A percentile compares a stretch with the other conserved stretches of the same genome.
These are phyloP conservation scores for Achroia grisella DNA, from an alignment of 1,140 invertebrate species.

Conservation along the genomic window DNA sequence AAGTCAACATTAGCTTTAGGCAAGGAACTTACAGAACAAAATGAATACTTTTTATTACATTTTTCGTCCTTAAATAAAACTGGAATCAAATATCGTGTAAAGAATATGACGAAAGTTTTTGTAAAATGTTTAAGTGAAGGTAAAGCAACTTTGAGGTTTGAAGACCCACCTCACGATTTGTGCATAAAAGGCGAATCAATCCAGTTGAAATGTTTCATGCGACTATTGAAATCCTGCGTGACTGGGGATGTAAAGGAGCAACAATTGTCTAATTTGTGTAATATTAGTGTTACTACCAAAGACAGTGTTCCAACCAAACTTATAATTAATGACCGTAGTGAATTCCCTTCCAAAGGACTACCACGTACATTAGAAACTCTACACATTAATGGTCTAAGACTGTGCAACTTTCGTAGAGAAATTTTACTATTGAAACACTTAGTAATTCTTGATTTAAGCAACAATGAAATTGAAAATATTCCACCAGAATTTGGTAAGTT, in stretches of 20 bases:
- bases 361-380: conserved; percentile 77
- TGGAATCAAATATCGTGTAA: conserved; percentile 80
- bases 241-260: conserved; percentile 72
- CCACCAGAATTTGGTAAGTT: conserved; percentile 81
- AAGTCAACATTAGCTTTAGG: conserved; percentile 79
- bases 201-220: conserved; percentile 81
- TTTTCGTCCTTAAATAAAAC: conserved; percentile 79
- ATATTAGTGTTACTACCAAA: conserved; percentile 73
- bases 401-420: conserved; percentile 79
- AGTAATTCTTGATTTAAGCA: conserved; percentile 81
- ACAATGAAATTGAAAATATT: conserved; percentile 83
- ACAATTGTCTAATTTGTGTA: conserved; percentile 52
- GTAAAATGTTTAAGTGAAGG: conserved; percentile 82
- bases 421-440: conserved; percentile 79
- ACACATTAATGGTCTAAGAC: conserved; percentile 74
- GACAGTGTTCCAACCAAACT: conserved; percentile 75
- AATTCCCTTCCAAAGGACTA: conserved; percentile 81
- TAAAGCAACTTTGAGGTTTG: conserved; percentile 82
- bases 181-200: conserved; percentile 79
- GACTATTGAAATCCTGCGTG: conserved; percentile 76
- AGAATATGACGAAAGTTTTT: conserved; percentile 79
- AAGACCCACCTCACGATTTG: conserved; percentile 80
- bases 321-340: conserved; percentile 74
- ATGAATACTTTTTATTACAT: conserved; percentile 77
- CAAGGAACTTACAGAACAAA: conserved; percentile 74